Conservation (phyloP, 35 echinoderm and acorn worm species). For the Amphiura filiformis region DNA sequence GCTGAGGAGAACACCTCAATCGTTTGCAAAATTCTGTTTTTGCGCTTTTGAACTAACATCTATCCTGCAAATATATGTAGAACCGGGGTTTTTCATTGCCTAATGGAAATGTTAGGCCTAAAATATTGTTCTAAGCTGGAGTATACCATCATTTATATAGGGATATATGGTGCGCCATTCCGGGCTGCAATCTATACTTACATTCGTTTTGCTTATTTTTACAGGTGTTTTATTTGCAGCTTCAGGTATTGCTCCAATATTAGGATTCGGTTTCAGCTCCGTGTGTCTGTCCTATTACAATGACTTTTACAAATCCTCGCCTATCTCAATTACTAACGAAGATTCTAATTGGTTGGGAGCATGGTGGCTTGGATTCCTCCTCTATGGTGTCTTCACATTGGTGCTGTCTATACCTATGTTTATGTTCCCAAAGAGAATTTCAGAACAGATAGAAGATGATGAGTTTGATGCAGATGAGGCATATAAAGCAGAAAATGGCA, state of each 20-base stretch:
- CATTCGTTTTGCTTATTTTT: too few species aligned
- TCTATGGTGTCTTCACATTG: constrained; percentile 19
- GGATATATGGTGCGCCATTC: too few species aligned
- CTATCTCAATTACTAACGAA: background rate
- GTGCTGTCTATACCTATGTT: constrained; percentile 30
- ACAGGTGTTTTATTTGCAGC: background rate
- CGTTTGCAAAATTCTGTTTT: too few species aligned
- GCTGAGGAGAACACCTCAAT: too few species aligned
- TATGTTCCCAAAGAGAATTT: constrained; percentile 37
- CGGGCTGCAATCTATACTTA: too few species aligned
- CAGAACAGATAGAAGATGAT: background rate
- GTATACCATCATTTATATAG: too few species aligned
- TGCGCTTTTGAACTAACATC: too few species aligned
- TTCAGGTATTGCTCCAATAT: constrained; percentile 1
- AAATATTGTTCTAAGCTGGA: too few species aligned
- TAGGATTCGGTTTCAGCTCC: constrained; percentile 23
- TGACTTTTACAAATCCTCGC: constrained; percentile 42
- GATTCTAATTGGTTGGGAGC: constrained; percentile 61
- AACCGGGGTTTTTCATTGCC: too few species aligned
- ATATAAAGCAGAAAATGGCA: background rate
- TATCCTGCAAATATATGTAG: too few species aligned
- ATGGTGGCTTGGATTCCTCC: constrained; percentile 69
- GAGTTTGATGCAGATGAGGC: background rate
- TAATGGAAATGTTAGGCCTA: too few species aligned
- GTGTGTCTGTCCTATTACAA: constrained; percentile 12